phyloP scores from a whole-genome alignment of 2,113 vertebrate genomes.

The Platichthys flesus region DNA sequence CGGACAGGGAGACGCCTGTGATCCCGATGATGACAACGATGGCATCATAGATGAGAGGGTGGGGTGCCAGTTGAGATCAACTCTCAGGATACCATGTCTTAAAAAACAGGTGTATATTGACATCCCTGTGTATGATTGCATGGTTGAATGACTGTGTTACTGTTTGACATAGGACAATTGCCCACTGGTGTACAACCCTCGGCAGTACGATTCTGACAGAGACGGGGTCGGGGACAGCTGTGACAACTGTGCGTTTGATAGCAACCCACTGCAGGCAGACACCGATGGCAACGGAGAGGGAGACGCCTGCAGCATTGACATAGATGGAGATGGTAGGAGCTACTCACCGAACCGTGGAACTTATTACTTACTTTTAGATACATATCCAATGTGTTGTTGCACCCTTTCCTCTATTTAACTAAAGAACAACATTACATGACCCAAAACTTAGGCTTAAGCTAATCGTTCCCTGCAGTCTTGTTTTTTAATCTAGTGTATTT shows the following conservation, averaged over 20 bases:
- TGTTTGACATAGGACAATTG: slow-evolving; percentile 90
- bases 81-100: not conserved
- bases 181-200: slow-evolving; percentile 93
- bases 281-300: slow-evolving; percentile 93
- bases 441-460: not conserved
- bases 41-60: slow-evolving; percentile 92
- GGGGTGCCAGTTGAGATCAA: slow-evolving; percentile 42
- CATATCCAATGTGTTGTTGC: not conserved
- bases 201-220: slow-evolving; percentile 93
- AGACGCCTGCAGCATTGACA: slow-evolving; percentile 94
- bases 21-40: slow-evolving; percentile 95
- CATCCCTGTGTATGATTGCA: not conserved
- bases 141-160: not conserved
- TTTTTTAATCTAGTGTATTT: not conserved
- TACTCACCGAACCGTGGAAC: not conserved
- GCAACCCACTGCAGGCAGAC: slow-evolving; percentile 93
- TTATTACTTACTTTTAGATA: not conserved
- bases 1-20: slow-evolving; percentile 92
- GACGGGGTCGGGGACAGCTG: slow-evolving; percentile 95
- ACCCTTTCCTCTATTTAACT: no score
- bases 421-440: no score
- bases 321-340: slow-evolving; percentile 92
- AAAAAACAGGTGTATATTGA: slow-evolving; percentile 1
- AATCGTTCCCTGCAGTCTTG: not conserved
- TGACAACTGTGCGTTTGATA: slow-evolving; percentile 95